phyloP scores from a whole-genome alignment of 2,113 vertebrate species.

The Cnemophilus loriae region DNA sequence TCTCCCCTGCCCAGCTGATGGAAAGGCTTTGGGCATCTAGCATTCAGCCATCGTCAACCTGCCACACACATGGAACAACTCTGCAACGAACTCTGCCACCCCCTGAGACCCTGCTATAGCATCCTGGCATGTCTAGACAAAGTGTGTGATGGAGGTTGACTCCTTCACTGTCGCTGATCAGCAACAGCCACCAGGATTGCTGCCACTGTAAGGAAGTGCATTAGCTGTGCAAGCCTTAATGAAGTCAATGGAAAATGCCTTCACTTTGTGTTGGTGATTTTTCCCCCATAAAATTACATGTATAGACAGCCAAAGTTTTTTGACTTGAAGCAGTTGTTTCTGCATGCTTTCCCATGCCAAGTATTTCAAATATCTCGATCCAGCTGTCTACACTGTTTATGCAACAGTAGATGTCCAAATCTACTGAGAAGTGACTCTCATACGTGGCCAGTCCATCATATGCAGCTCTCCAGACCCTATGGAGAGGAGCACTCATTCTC shows the following conservation, averaged over 20 bases:
- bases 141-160: neutral
- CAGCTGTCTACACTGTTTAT: neutral
- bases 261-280: neutral
- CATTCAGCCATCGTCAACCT: neutral
- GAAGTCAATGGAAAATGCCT: neutral
- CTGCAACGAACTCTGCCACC: neutral
- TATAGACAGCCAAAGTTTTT: neutral
- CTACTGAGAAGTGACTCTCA: neutral
- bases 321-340: neutral
- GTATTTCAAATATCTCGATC: neutral
- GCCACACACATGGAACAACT: neutral
- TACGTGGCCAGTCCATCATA: neutral
- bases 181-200: neutral
- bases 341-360: neutral
- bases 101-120: accelerated
- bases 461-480: neutral
- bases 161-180: neutral
- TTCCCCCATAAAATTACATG: neutral
- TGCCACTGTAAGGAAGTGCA: neutral
- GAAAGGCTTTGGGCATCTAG: neutral
- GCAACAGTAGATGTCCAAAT: neutral
- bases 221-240: neutral
- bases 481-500: neutral
- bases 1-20: neutral
- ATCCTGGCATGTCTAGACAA: neutral